Percentiles rank a stretch among this genome's conserved stretches.
These are phyloP conservation scores for Lasioglossum morio DNA, from an alignment of 2,888 invertebrate species.

Conservation along the genomic window DNA sequence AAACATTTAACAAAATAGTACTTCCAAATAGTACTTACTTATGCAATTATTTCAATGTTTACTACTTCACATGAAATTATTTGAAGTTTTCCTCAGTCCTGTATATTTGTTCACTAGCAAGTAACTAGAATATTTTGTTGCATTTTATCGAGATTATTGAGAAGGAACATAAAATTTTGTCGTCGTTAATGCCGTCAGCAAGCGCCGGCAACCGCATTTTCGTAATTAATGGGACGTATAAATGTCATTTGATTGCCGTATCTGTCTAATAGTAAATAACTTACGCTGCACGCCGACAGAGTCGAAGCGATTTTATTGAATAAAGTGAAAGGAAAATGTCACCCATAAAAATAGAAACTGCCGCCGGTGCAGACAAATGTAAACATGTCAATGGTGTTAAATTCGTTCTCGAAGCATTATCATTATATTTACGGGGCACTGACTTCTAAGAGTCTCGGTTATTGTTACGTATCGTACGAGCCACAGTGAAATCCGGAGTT, in stretches of 20 bases:
- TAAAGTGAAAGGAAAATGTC: slow-evolving; percentile 30
- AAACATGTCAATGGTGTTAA: slow-evolving; percentile 31
- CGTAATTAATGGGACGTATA: background rate
- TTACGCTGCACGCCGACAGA: too few relatives aligned
- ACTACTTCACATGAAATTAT: too few relatives aligned
- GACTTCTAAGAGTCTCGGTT: slow-evolving; percentile 8
- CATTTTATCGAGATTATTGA: too few relatives aligned
- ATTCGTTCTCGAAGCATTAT: slow-evolving; percentile 21
- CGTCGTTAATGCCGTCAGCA: background rate
- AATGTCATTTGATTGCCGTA: slow-evolving; percentile 1
- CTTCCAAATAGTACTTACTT: too few relatives aligned
- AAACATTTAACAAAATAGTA: too few relatives aligned
- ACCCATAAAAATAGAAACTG: slow-evolving; percentile 6
- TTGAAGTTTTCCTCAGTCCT: too few relatives aligned
- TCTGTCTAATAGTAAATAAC: background rate
- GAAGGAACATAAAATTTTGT: background rate
- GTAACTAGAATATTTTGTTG: too few relatives aligned
- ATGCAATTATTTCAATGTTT: too few relatives aligned
- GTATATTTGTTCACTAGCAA: background rate
- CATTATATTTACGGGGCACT: slow-evolving; percentile 23
- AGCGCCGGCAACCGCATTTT: background rate
- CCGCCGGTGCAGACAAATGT: background rate
- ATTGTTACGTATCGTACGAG: background rate
- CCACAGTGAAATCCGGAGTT: background rate
- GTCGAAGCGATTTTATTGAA: slow-evolving; percentile 25